Evolutionary conservation across 2,797 vertebrate genomes (phyloP).

Genomic region (Schizothorax lantsangensis): DNA sequence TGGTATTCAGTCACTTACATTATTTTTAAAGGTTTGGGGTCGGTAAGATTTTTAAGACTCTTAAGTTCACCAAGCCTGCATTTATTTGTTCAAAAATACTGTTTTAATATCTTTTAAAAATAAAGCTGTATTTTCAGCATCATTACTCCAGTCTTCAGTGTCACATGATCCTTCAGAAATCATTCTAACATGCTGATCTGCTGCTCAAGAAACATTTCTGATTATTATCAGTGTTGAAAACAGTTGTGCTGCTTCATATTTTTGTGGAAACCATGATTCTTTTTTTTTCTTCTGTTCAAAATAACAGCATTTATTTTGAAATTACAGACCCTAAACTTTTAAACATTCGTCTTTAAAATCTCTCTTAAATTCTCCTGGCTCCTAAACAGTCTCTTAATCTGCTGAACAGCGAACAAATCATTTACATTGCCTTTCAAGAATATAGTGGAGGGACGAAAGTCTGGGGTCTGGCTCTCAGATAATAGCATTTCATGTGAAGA

Average conservation of each 20-base stretch:
- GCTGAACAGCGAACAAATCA: neutral
- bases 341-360: neutral
- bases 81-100: neutral
- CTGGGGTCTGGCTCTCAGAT: neutral
- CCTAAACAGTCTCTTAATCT: neutral
- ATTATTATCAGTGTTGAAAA: neutral
- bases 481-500: conserved; percentile 12
- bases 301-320: neutral
- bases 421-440: neutral
- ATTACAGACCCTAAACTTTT: neutral
- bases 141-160: neutral
- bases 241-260: neutral
- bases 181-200: neutral
- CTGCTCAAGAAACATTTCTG: neutral
- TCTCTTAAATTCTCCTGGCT: neutral
- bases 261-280: neutral
- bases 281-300: neutral
- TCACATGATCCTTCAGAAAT: neutral
- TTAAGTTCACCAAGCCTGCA: no score
- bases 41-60: no score
- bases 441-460: neutral
- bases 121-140: neutral
- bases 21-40: no score
- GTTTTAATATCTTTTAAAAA: neutral
- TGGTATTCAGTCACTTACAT: no score